Evolutionary conservation across 1,140 invertebrate genomes (phyloP).

Genomic region (Drosophila busckii): DNA sequence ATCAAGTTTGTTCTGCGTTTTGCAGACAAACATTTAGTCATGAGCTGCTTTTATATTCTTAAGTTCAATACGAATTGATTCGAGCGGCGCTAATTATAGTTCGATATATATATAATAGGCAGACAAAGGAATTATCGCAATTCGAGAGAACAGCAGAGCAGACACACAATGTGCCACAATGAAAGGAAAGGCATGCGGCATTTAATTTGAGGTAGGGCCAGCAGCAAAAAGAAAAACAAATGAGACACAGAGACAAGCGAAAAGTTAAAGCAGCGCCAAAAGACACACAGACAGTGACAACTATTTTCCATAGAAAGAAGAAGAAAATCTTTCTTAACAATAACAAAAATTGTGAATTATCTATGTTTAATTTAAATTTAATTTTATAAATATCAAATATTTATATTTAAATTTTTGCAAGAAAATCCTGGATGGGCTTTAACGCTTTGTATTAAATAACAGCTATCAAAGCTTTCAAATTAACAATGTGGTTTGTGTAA

Average conservation of each 20-base stretch:
- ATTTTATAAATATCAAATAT: too few species aligned
- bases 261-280: constrained; percentile 6
- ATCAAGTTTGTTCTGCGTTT: constrained; percentile 48
- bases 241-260: background rate
- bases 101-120: constrained; percentile 1
- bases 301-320: too few species aligned
- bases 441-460: too few species aligned
- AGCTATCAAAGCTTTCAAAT: too few species aligned
- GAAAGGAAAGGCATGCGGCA: constrained; percentile 40
- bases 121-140: constrained; percentile 22
- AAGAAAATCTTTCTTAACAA: too few species aligned
- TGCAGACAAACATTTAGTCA: constrained; percentile 41
- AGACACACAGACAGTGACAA: too few species aligned
- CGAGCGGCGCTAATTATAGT: constrained; percentile 51
- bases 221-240: background rate
- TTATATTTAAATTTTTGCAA: too few species aligned
- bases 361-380: too few species aligned
- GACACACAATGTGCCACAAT: constrained; percentile 1
- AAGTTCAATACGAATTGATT: constrained; percentile 3
- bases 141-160: constrained; percentile 8
- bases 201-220: constrained; percentile 26
- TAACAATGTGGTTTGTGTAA: too few species aligned
- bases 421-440: too few species aligned
- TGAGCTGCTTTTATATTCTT: constrained; percentile 50
- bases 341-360: too few species aligned